These are phyloP conservation scores for Oreochromis grahami DNA, from an alignment of 2,797 vertebrate species.

Conservation along the genomic window DNA sequence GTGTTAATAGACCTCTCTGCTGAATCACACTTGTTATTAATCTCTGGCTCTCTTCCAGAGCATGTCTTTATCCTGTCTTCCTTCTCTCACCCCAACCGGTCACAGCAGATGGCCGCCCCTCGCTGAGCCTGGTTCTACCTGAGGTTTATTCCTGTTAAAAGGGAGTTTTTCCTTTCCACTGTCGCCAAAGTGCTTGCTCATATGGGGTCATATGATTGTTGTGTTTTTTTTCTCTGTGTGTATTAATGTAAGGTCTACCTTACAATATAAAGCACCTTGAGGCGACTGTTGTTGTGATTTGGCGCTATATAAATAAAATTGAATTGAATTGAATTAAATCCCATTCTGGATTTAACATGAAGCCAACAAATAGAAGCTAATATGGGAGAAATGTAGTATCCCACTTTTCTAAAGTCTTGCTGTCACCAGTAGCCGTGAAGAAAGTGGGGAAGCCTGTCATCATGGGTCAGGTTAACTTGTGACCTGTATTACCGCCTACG, in stretches of 20 bases:
- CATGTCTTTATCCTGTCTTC: neutral
- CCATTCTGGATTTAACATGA: neutral
- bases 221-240: neutral
- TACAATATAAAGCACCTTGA: neutral
- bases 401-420: neutral
- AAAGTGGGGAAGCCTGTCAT: neutral
- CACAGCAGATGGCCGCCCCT: fast-evolving
- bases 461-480: neutral
- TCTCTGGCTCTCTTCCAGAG: neutral
- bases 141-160: neutral
- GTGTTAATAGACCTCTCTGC: neutral
- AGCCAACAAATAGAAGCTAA: neutral
- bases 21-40: neutral
- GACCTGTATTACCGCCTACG: neutral
- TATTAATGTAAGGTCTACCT: neutral
- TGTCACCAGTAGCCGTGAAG: neutral
- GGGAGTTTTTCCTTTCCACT: neutral
- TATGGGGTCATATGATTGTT: neutral
- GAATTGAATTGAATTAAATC: neutral
- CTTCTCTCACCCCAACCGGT: neutral
- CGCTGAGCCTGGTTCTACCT: neutral
- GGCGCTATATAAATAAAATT: neutral
- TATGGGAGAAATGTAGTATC: neutral
- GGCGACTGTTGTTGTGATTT: neutral
- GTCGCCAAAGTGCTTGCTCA: neutral